A percentile compares a stretch with the other conserved stretches of the same genome.
These are phyloP conservation scores for Eupithecia pulchellata DNA, from an alignment of 2,888 invertebrate species.

Conservation along the genomic window DNA sequence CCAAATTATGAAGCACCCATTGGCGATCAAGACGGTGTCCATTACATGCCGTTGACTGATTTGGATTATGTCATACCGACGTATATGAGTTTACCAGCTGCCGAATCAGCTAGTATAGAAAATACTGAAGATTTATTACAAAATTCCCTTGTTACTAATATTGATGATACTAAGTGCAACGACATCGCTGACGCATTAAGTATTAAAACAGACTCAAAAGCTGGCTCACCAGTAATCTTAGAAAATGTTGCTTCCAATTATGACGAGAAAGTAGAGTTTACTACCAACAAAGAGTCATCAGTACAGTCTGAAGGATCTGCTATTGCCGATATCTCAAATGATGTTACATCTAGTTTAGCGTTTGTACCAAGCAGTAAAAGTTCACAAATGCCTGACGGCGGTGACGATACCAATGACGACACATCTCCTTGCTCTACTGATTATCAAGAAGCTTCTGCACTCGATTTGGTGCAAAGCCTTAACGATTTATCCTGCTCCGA, in stretches of 20 bases:
- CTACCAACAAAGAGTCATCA: slow-evolving; percentile 58
- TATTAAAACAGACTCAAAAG: slow-evolving; percentile 41
- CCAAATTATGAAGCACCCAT: slow-evolving; percentile 68
- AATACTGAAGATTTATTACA: slow-evolving; percentile 50
- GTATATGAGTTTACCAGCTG: slow-evolving; percentile 74
- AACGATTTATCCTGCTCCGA: slow-evolving; percentile 77
- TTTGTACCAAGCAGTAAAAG: slow-evolving; percentile 79
- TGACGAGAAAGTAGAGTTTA: slow-evolving; percentile 55
- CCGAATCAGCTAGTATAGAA: slow-evolving; percentile 64
- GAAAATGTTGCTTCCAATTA: slow-evolving; percentile 59
- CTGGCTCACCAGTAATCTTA: slow-evolving; percentile 43
- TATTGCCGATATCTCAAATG: slow-evolving; percentile 77
- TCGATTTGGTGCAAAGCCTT: slow-evolving; percentile 73
- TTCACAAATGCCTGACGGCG: slow-evolving; percentile 65
- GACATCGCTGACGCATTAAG: slow-evolving; percentile 29
- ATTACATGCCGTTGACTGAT: slow-evolving; percentile 77
- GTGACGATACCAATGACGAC: slow-evolving; percentile 76
- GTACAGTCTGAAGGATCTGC: slow-evolving; percentile 75
- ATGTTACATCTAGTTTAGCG: slow-evolving; percentile 80
- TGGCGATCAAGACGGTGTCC: slow-evolving; percentile 63
- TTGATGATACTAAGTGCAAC: slow-evolving; percentile 48
- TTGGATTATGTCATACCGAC: slow-evolving; percentile 79
- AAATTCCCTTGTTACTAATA: slow-evolving; percentile 47
- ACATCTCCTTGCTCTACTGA: slow-evolving; percentile 81
- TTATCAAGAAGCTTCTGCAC: slow-evolving; percentile 80